Percentiles rank a stretch among this genome's conserved stretches.
These are phyloP conservation scores for Ooceraea biroi DNA, from an alignment of 1,140 invertebrate species.

Conservation along the genomic window DNA sequence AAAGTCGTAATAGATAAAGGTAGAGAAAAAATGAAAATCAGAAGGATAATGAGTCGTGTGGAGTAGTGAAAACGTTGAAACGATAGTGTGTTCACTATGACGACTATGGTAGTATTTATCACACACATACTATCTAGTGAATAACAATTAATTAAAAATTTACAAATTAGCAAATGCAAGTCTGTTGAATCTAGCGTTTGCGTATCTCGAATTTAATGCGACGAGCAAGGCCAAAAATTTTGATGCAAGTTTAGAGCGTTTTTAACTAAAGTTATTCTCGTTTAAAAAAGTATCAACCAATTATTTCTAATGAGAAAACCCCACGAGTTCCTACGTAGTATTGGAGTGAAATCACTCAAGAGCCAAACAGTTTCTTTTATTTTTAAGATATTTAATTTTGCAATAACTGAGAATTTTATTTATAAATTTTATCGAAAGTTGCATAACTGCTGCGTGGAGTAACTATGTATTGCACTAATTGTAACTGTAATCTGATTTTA, in stretches of 20 bases:
- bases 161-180: constrained; percentile 14
- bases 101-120: constrained; percentile 25
- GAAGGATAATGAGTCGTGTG: not conserved
- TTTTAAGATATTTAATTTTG: not conserved
- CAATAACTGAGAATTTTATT: constrained; percentile 10
- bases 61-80: constrained; percentile 25
- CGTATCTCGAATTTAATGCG: constrained; percentile 20
- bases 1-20: constrained; percentile 24
- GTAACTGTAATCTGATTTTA: not conserved
- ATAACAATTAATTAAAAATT: constrained; percentile 10
- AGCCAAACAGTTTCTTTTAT: constrained; percentile 7
- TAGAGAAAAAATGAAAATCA: constrained; percentile 1
- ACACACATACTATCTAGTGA: constrained; percentile 13
- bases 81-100: constrained; percentile 4
- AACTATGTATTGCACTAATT: not conserved
- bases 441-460: not conserved
- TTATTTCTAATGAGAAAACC: not conserved
- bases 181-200: constrained; percentile 59
- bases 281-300: constrained; percentile 1
- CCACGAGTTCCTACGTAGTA: constrained; percentile 25
- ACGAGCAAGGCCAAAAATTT: constrained; percentile 10
- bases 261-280: constrained; percentile 18
- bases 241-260: constrained; percentile 10
- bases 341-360: constrained; percentile 6
- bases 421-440: constrained; percentile 29